Conservation (phyloP, 1,140 invertebrate genomes). For the Anagrus nilaparvatae region DNA sequence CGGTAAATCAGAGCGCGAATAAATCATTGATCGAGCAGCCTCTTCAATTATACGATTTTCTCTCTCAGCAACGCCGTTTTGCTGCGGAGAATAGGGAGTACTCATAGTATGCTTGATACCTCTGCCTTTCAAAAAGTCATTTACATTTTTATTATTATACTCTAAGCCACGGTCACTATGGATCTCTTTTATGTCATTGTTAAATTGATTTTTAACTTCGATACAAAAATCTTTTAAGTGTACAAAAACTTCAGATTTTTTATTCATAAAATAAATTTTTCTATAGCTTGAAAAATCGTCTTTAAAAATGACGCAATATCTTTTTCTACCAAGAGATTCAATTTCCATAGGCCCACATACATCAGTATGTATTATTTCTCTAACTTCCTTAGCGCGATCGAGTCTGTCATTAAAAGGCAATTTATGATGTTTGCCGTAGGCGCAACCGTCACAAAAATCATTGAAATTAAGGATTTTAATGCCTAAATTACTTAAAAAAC, state of each 20-base stretch:
- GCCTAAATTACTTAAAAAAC: background rate
- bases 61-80: constrained; percentile 25
- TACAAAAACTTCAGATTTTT: constrained; percentile 14
- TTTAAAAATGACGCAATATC: constrained; percentile 20
- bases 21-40: constrained; percentile 23
- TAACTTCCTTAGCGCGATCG: constrained; percentile 5
- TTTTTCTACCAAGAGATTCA: constrained; percentile 20
- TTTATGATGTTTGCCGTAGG: constrained; percentile 16
- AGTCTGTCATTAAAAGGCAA: constrained; percentile 4
- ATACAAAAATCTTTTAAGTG: constrained; percentile 9
- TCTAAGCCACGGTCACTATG: constrained; percentile 20
- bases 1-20: constrained; percentile 4
- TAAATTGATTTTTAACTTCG: constrained; percentile 1
- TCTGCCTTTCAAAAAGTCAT: constrained; percentile 9
- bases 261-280: constrained; percentile 13
- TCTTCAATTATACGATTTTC: constrained; percentile 30
- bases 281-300: constrained; percentile 12
- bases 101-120: constrained; percentile 17
- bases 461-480: background rate
- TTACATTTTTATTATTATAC: constrained; percentile 13
- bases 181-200: constrained; percentile 12
- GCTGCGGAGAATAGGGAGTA: constrained; percentile 17
- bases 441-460: constrained; percentile 19
- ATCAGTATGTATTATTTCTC: constrained; percentile 16
- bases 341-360: constrained; percentile 16